Base-by-base conservation (phyloP, 1,140 invertebrate genomes). In the Drosophila aff. region DNA sequence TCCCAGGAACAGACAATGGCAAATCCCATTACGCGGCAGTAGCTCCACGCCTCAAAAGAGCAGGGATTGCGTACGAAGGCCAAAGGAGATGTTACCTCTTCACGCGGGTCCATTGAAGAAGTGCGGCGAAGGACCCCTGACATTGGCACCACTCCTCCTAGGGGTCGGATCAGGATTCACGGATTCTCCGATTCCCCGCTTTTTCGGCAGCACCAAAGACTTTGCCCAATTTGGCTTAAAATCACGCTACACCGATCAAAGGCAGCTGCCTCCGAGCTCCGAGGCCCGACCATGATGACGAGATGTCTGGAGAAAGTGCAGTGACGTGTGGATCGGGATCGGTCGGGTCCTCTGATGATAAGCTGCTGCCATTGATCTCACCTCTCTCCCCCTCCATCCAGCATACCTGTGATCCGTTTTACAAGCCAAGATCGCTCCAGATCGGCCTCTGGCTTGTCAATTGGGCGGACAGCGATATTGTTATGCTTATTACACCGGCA, bases 401-500 rank as follows among this genome's bases (percentile, higher is more conserved):
- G 15, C 31, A 49, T 82, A 91, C 81, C 90, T 91, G 76, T 91
- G 84, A 91, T 92, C 77, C 75, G 82, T 81, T 89, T 89, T 85
- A 89, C 67, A 66, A 67, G 72, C 79, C 78, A 74, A 61, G 76
- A 73, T 68, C 72, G 81, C 84, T 82, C 67, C 68, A 87, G 77
- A 87, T 89, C 52, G 76, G 61, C 43, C 63, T 57, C 58, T 74
- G 79, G 53, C 85, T 80, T 90, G 85, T 90, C 85, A 90, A 90
- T 90, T 90, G 85, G 85, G 85, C 85, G 86, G 85, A 90, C 85
- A 90, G 84, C 85, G 81, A 86, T 87, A 92, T 92, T 92, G 90
- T 92, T 92, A 92, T 91, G 91, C 86, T 89, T 89, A 91, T 92
- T 92, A 92, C 83, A 91, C 86, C 68, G 76, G 50, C 50, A 64